Percentiles rank a stretch among this genome's conserved stretches.
These are phyloP conservation scores for Julus scanicus DNA, from an alignment of 2,888 invertebrate genomes.

Conservation along the genomic window DNA sequence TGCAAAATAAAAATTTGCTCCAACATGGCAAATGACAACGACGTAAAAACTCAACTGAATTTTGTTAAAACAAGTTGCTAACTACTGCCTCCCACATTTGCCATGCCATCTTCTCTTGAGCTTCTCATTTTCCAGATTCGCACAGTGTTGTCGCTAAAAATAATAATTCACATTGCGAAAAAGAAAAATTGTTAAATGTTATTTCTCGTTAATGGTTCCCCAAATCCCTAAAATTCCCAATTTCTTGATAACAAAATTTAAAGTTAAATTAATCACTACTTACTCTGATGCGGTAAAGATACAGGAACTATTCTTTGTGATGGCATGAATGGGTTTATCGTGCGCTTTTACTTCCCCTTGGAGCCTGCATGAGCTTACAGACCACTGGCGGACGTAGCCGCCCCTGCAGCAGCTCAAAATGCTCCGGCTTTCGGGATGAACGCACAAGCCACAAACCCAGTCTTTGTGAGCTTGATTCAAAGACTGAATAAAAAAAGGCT, in stretches of 20 bases:
- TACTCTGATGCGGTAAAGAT: constrained; percentile 87
- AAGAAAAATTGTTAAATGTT: too few species aligned
- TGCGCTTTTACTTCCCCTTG: constrained; percentile 78
- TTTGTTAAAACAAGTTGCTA: too few species aligned
- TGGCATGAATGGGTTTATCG: constrained; percentile 75
- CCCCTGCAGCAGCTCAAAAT: constrained; percentile 82
- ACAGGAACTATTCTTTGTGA: constrained; percentile 73
- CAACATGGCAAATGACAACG: too few species aligned
- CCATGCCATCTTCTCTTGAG: not conserved
- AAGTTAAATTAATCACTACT: constrained; percentile 60
- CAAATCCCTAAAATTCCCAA: too few species aligned
- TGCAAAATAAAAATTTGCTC: too few species aligned
- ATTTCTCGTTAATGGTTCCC: too few species aligned
- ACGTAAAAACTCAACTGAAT: too few species aligned
- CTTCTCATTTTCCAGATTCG: constrained; percentile 49
- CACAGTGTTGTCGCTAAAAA: constrained; percentile 51
- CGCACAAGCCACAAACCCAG: constrained; percentile 83
- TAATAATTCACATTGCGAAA: not conserved
- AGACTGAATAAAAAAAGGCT: constrained; percentile 67
- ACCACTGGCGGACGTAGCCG: constrained; percentile 81
- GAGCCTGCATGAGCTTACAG: constrained; percentile 74
- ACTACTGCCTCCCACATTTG: not conserved
- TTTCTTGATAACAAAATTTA: too few species aligned
- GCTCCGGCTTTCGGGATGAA: constrained; percentile 70
- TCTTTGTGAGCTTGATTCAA: constrained; percentile 87